A percentile compares a stretch with the other conserved stretches of the same genome.
phyloP scores from a whole-genome alignment of 1,140 invertebrate species.

The Drosophila ficusphila region DNA sequence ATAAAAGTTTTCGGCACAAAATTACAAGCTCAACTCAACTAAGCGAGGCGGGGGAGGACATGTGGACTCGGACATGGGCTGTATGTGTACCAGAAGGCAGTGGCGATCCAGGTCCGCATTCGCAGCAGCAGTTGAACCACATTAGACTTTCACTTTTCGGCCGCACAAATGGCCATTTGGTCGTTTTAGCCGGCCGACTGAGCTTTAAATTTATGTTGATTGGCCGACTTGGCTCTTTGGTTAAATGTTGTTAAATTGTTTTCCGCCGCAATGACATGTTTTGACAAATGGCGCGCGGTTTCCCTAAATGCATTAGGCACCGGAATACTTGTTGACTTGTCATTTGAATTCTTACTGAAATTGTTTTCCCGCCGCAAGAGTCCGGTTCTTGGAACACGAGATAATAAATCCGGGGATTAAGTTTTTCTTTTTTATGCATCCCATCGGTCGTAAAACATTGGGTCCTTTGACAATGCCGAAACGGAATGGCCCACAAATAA shows the following conservation, averaged over 20 bases:
- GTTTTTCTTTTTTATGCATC: conserved; percentile 31
- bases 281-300: conserved; percentile 69
- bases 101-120: conserved; percentile 22
- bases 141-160: conserved; percentile 78
- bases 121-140: conserved; percentile 46
- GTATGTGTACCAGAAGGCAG: conserved; percentile 42
- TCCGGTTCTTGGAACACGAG: background rate
- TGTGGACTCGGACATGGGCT: conserved; percentile 32
- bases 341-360: conserved; percentile 18
- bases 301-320: conserved; percentile 8
- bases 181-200: conserved; percentile 62
- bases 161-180: conserved; percentile 73
- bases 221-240: conserved; percentile 62
- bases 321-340: conserved; percentile 29
- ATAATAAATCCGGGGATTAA: conserved; percentile 37
- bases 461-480: conserved; percentile 56
- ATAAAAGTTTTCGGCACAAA: conserved; percentile 75
- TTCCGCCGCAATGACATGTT: conserved; percentile 71
- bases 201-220: conserved; percentile 81
- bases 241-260: conserved; percentile 72
- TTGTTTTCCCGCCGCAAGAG: background rate
- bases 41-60: conserved; percentile 46
- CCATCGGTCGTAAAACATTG: conserved; percentile 46
- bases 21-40: conserved; percentile 68
- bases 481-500: conserved; percentile 62